Base-by-base conservation (phyloP, 2,797 vertebrate genomes). In the Mycteria americana region DNA sequence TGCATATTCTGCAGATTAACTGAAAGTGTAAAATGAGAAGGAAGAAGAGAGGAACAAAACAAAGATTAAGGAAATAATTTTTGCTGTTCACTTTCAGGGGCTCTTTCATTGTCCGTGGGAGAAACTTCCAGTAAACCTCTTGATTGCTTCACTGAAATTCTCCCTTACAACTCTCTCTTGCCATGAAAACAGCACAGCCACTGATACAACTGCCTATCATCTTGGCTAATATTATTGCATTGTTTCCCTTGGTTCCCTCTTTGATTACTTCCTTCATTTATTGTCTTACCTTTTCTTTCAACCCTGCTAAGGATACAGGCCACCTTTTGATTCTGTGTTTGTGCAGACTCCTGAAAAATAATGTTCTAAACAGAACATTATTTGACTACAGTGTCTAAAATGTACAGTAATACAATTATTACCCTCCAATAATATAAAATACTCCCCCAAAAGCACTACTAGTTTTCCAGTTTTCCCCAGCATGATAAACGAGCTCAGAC, bases 101-200 rank as follows among this genome's bases (percentile, higher is more conserved):
- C 23, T 87, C 39, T 85, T 76, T 59, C 1, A 5, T 16, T 51
- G 31, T 68, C 28, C 0, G 0, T 81, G 24, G 54, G 54, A 93
- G 70, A 54, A 95, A 17, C 8, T 81, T 81, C 48, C 30, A 33
- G 79, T 62, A 94, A 93, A 65, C 22, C 30, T 85, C 41, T 64
- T 72, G 69, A 90, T 5, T 86, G 30, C 33, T 65, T 93, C 65
- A 92, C 86, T 94, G 81, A 89, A 90, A 95, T 91, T 89, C 45
- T 68, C 45, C 76, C 22, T 72, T 86, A 25, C 50, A 92, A 75
- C 12, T 86, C 50, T 54, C 11, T 46, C 62, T 73, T 74, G 31
- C 65, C 43, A 62, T 65, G 62, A 95, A 68, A 91, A 72, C 64
- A 79, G 48, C 59, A 79, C n/a, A 39, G 27, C 22, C 51, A 54